Evolutionary conservation across 2,797 vertebrate species (phyloP), one percentile per base, ranked within the genome.

Genomic region (Pipistrellus pygmaeus): DNA sequence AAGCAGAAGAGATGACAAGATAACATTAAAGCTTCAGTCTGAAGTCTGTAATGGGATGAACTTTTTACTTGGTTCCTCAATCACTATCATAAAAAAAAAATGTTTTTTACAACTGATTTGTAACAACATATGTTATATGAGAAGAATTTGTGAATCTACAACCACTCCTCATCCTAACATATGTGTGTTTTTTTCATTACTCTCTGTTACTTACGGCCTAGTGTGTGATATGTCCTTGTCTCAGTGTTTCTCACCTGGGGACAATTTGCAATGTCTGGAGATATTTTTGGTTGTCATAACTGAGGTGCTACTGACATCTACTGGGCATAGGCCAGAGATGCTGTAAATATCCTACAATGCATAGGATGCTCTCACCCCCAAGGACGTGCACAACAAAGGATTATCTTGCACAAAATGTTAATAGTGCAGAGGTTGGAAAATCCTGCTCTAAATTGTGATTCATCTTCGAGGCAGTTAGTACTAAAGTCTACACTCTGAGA

Each of bases 21-120:
- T 1, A 32, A 13, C 27, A 78, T 68, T 68, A 92, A 89, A 71
- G 44, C 51, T 76, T 73, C 76, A 57, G 30, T 57, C 9, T 48
- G 21, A 80, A 46, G 38, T 89, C 38, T 57, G 6, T 55, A 57
- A 57, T 85, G 86, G 93, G 38, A 90, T 88, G 93, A 76, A 15
- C 35, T 57, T 11, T 93, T 72, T 82, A 73, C 78, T 41, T 83
- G 35, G 17, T 35, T 94, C 91, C 23, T 69, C 68, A 95, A 60
- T 0, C 78, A 8, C 27, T 92, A 93, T 18, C 88, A 32, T 83
- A 96, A 95, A 91, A 96, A 95, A 91, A 80, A 69, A 44, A 44
- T 44, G 8, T 27, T 30, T 41, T 78, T 94, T 85, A 95, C 30
- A 93, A 0, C 41, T 85, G 73, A 93, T 20, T 87, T 90, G 18